These are phyloP conservation scores for Bombus breviceps DNA, from an alignment of 1,140 invertebrate species.

Conservation along the genomic window DNA sequence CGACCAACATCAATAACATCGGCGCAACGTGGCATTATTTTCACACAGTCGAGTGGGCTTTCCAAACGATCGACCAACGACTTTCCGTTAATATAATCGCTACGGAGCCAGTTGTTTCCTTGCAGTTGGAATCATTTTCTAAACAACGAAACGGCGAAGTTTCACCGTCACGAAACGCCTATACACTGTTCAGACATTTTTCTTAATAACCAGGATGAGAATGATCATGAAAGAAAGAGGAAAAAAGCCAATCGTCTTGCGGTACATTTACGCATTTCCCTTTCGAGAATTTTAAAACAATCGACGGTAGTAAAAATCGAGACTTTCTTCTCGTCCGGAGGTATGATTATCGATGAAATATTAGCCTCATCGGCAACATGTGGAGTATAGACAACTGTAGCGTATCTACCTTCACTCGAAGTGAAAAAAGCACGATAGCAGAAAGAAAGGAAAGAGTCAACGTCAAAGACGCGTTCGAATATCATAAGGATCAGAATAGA, in stretches of 20 bases:
- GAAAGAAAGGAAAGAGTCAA: conserved; percentile 7
- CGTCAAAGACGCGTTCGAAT: background rate
- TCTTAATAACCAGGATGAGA: background rate
- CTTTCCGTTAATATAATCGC: background rate
- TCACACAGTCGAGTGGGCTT: background rate
- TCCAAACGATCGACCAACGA: background rate
- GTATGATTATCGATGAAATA: conserved; percentile 10
- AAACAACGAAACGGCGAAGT: background rate
- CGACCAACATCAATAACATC: no score
- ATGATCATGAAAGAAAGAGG: background rate
- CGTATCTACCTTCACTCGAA: background rate
- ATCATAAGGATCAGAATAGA: conserved; percentile 10
- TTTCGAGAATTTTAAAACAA: background rate
- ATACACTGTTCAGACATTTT: background rate
- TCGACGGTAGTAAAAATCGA: background rate
- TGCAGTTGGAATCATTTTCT: conserved; percentile 16
- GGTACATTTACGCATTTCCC: no score
- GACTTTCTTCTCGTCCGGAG: background rate
- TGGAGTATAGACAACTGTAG: background rate
- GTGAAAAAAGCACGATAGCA: background rate
- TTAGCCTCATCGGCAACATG: background rate
- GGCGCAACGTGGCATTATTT: background rate
- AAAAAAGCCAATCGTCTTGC: background rate
- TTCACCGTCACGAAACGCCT: conserved; percentile 17
- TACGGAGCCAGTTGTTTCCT: background rate